Percentiles rank a stretch among this genome's conserved stretches.
Conservation (phyloP, 2,113 vertebrate species). For the Gambusia holbrooki region DNA sequence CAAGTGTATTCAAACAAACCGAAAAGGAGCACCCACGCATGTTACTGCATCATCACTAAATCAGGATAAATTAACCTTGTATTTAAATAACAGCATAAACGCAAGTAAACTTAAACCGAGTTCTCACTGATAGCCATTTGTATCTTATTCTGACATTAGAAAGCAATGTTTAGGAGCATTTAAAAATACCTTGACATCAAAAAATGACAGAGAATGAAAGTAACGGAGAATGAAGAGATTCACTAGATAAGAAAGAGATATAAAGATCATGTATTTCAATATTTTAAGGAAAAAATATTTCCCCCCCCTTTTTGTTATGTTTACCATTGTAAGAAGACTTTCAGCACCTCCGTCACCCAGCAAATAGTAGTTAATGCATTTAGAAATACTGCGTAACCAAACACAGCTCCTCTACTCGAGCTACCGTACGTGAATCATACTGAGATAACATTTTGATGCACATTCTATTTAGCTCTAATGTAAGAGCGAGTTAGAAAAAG, state of each 20-base stretch:
- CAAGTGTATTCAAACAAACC: conserved; percentile 54
- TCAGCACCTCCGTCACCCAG: conserved; percentile 42
- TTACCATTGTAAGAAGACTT: conserved; percentile 22
- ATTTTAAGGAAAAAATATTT: conserved; percentile 1
- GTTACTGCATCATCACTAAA: conserved; percentile 30
- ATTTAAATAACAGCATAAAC: conserved; percentile 27
- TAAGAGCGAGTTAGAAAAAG: conserved; percentile 60
- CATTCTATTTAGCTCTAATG: conserved; percentile 54
- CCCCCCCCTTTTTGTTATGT: neutral
- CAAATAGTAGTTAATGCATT: conserved; percentile 53
- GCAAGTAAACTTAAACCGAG: conserved; percentile 12
- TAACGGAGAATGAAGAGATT: neutral
- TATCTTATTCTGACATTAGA: conserved; percentile 24
- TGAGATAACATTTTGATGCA: conserved; percentile 47
- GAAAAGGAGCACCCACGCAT: conserved; percentile 37
- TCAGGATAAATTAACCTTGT: conserved; percentile 17
- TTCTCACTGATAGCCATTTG: conserved; percentile 21
- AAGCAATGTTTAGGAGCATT: conserved; percentile 32
- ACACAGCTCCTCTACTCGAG: conserved; percentile 37
- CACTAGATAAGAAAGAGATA: conserved; percentile 31
- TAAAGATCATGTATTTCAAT: conserved; percentile 4
- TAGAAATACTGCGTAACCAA: conserved; percentile 34
- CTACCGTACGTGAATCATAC: conserved; percentile 37
- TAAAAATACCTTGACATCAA: conserved; percentile 2
- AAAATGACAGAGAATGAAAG: neutral